phyloP scores from a whole-genome alignment of 2,888 invertebrate genomes.

The Drosophila paracracens region DNA sequence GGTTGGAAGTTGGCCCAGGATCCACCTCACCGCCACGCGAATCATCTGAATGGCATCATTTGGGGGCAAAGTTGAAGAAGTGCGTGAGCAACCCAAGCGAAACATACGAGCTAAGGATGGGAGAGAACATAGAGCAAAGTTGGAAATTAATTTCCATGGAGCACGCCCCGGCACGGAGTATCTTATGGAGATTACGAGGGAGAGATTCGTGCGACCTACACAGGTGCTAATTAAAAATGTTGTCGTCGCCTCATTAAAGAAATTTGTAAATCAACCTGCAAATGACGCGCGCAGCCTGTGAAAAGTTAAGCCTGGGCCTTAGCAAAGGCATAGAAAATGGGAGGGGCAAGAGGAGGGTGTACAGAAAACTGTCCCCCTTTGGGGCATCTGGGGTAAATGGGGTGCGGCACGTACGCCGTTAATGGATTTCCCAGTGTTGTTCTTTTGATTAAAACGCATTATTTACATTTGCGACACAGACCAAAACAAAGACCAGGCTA shows the following conservation, averaged over 20 bases:
- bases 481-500: not conserved
- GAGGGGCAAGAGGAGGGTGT: too few species aligned
- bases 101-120: not conserved
- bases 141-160: conserved; percentile 69
- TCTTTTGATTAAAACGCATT: conserved; percentile 67
- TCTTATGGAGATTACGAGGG: conserved; percentile 60
- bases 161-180: conserved; percentile 24
- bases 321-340: not conserved
- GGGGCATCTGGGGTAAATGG: conserved; percentile 20
- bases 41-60: conserved; percentile 56
- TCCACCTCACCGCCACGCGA: conserved; percentile 10
- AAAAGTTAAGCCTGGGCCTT: conserved; percentile 37
- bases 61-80: conserved; percentile 34
- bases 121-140: conserved; percentile 35
- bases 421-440: conserved; percentile 67
- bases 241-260: conserved; percentile 83
- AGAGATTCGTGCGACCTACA: conserved; percentile 53
- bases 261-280: conserved; percentile 74
- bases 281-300: conserved; percentile 50
- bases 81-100: conserved; percentile 32
- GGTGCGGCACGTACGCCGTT: conserved; percentile 86
- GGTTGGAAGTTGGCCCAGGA: conserved; percentile 17
- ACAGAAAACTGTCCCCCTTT: not conserved
- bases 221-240: conserved; percentile 84
- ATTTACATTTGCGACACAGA: conserved; percentile 62